A percentile compares a stretch with the other conserved stretches of the same genome.
These are phyloP conservation scores for Megatriorchis doriae DNA, from an alignment of 2,113 vertebrate genomes.

Conservation along the genomic window DNA sequence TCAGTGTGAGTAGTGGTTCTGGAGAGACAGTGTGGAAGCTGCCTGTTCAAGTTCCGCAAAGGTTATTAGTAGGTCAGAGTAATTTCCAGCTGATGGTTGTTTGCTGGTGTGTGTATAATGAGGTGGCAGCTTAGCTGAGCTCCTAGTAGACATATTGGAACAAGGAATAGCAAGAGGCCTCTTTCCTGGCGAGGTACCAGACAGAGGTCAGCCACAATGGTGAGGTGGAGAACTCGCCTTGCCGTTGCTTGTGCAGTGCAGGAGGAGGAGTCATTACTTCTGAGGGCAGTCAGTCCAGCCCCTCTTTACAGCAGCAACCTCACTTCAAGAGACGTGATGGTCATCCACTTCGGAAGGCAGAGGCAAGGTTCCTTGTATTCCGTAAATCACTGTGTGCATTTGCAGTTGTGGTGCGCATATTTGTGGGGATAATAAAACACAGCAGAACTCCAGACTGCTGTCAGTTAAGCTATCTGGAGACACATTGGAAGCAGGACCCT, in stretches of 20 bases:
- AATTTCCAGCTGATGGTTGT: background rate
- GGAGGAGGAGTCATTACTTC: background rate
- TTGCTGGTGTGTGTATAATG: background rate
- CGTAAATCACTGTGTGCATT: background rate
- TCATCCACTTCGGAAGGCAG: background rate
- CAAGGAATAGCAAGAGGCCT: background rate
- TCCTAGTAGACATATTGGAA: background rate
- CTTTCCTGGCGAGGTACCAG: background rate
- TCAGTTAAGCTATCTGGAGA: background rate
- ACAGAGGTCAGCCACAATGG: background rate
- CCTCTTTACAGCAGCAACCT: background rate
- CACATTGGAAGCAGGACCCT: background rate
- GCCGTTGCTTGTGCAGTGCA: background rate
- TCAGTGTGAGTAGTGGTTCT: background rate
- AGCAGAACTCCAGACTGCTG: background rate
- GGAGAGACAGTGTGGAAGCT: background rate
- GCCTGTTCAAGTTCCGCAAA: background rate
- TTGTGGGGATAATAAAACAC: background rate
- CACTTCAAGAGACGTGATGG: background rate
- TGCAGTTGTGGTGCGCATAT: background rate
- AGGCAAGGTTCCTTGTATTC: background rate
- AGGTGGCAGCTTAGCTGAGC: background rate
- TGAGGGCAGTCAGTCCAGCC: background rate
- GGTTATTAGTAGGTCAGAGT: background rate
- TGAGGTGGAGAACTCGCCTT: background rate